Base-by-base conservation (phyloP, 2,113 vertebrate species). In the Toxotes jaculatrix region DNA sequence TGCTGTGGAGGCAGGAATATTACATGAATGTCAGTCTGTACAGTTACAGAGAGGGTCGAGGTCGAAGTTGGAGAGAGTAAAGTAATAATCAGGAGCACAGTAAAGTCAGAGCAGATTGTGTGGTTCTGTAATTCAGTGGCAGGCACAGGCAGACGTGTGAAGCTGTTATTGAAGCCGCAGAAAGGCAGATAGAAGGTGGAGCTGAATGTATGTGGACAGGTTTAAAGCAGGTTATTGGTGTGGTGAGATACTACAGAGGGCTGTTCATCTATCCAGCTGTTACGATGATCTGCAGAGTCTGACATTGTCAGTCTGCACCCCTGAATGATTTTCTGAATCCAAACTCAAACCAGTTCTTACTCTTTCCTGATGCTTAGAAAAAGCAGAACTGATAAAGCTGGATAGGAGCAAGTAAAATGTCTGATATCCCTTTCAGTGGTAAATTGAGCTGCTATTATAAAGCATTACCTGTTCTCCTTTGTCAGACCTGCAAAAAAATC, bases 381-480 rank as follows among this genome's bases (percentile, higher is more conserved):
- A 27, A 60, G 53, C 81, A 73, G 66, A 80, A 2, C 38, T 49
- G 49, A 68, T 49, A 0, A 79, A 69, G 76, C 66, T 49, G 2
- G 43, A 66, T 45, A 43, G 23, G 81, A 74, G n/a, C 16, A 56
- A 74, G 17, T 61, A 0, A 60, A 56, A 53, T 1, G 21, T 74
- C 9, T 23, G 60, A 55, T 55, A 17, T 42, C 64, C 16, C 43
- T 57, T 69, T 31, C 7, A 31, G 9, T 71, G 27, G 9, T 55
- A 71, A 71, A 34, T 67, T 3, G 32, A 91, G 88, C 89, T 89
- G 90, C 91, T 90, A 78, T 77, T 27, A 34, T 27, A 57, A 76
- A 72, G 62, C 56, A 51, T 66, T 74, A 77, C 17, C 16, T 34
- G 8, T 74, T 65, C 38, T 76, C 14, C 60, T 49, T 75, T 9